Conservation (phyloP, 2,113 vertebrate genomes). For the Syrrhaptes paradoxus region DNA sequence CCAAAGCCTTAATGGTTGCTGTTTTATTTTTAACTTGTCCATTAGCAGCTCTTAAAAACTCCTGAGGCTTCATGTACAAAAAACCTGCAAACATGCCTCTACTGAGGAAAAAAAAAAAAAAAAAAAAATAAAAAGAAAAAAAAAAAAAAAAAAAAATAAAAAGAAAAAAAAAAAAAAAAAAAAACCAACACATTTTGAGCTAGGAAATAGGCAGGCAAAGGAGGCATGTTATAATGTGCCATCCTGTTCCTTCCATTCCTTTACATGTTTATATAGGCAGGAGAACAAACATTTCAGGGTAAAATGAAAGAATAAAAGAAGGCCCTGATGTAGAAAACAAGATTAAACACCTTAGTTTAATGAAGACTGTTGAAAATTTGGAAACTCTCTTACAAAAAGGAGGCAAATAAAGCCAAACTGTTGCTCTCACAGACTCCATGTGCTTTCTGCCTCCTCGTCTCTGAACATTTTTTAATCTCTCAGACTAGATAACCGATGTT, state of each 20-base stretch:
- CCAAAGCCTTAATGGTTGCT: not conserved
- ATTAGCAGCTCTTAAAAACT: constrained; percentile 12
- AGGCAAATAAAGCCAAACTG: not conserved
- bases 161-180: not conserved
- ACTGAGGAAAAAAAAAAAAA: not conserved
- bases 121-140: too few relatives aligned
- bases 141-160: too few relatives aligned
- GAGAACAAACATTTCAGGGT: not conserved
- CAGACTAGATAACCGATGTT: not conserved
- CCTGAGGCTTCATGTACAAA: not conserved
- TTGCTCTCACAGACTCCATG: not conserved
- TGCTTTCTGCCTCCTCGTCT: not conserved
- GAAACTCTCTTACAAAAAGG: not conserved
- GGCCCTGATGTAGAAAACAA: not conserved
- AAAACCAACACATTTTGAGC: not conserved
- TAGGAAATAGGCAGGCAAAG: not conserved
- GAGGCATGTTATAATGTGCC: not conserved
- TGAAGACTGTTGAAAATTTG: not conserved
- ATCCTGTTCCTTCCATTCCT: not conserved
- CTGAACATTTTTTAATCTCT: not conserved
- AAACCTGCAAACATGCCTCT: not conserved
- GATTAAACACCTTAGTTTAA: not conserved
- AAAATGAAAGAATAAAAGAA: not conserved
- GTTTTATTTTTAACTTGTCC: not conserved
- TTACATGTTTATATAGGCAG: not conserved